Base-by-base conservation (phyloP, 1,140 invertebrate genomes). In the Gryon sp. region DNA sequence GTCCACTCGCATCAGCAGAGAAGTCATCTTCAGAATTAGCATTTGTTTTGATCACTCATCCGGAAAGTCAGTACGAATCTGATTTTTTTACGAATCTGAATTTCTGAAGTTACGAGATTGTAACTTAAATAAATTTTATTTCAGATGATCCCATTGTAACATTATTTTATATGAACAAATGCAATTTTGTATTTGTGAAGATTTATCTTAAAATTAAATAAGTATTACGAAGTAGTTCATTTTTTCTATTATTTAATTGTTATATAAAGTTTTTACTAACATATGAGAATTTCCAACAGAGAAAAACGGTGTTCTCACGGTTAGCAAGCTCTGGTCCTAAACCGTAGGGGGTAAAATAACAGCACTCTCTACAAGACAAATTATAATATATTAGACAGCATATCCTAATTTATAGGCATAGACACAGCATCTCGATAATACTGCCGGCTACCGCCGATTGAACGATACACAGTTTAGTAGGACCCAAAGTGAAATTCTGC, bases 301-400 rank as follows among this genome's bases (percentile, higher is more conserved):
- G 45, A 66, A 79, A 80, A 81, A 83, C 77, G 80, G 80, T 82
- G 78, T 79, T 82, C 77, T 79, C 79, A 80, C 82, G 77, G 80
- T 79, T 72, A 45, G 62, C 40, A 24, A 55, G 66, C 40, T 52
- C 57, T 40, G 74, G 65, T 62, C 80, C 73, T 60, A 40, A 78
- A 38, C 78, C 63, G 62, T 82, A 68, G 82, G 84, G 80, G 81
- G 77, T 73, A 48, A 73, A 76, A 73, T n/a, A 77, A 50, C 77
- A 63, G 78, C 80, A 69, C 80, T 84, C 81, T 82, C 76, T 81
- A 65, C 78, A 78, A 83, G 86, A 87, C 87, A 86, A 88, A 86
- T 88, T 87, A 79, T 88, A 86, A 87, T 86, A 84, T 85, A 87
- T 88, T 83, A 73, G 79, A 81, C 84, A 62, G 65, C 46, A 40